Conservation (phyloP, 2,888 invertebrate species). For the Hypercompe scribonia region DNA sequence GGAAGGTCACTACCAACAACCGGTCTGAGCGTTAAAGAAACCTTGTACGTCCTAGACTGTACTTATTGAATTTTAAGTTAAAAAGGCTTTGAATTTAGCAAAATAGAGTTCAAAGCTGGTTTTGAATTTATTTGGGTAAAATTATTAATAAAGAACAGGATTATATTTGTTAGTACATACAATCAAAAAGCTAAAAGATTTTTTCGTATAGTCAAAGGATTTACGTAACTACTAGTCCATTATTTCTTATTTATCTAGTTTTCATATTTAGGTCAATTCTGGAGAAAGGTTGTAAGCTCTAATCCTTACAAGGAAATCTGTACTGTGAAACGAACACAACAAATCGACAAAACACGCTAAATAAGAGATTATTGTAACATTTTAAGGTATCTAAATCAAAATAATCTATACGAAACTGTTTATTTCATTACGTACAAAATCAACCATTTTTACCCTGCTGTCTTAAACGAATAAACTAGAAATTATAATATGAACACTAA, state of each 20-base stretch:
- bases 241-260: too few relatives aligned
- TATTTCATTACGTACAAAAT: too few relatives aligned
- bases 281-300: too few relatives aligned
- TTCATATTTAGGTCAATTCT: background rate
- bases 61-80: background rate
- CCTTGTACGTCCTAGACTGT: conserved; percentile 1
- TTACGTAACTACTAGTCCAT: too few relatives aligned
- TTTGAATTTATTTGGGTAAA: background rate
- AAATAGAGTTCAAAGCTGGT: background rate
- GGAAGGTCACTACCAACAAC: conserved; percentile 61
- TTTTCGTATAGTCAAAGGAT: background rate
- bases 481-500: too few relatives aligned
- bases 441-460: too few relatives aligned
- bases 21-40: conserved; percentile 20
- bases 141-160: background rate
- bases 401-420: background rate
- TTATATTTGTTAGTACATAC: background rate
- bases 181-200: background rate
- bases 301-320: too few relatives aligned
- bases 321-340: too few relatives aligned
- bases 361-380: too few relatives aligned
- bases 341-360: too few relatives aligned
- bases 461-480: too few relatives aligned
- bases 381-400: too few relatives aligned
- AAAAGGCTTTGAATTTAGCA: background rate